A percentile compares a stretch with the other conserved stretches of the same genome.
Conservation (phyloP, 2,888 invertebrate genomes). For the Drosophila robusta region DNA sequence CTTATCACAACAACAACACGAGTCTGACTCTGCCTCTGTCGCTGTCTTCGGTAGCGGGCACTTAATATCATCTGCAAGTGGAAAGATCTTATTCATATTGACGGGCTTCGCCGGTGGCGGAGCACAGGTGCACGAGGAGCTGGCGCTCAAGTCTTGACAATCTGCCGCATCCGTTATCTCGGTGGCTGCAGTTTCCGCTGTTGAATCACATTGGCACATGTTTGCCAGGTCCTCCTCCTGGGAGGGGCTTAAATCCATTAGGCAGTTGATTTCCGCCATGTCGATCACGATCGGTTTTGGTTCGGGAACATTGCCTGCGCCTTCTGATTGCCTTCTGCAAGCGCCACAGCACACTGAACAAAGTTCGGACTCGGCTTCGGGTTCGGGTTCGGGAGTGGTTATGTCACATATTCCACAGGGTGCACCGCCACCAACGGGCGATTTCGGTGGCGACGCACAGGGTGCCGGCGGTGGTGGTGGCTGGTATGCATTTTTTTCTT, state of each 20-base stretch:
- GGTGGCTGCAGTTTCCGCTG: too few relatives aligned
- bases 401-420: not conserved
- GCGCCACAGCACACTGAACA: constrained; percentile 1
- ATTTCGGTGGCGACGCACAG: too few relatives aligned
- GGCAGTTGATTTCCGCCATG: not conserved
- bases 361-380: not conserved
- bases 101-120: not conserved
- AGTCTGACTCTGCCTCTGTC: not conserved
- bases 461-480: too few relatives aligned
- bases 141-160: too few relatives aligned
- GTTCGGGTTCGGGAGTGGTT: not conserved
- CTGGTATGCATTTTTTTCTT: too few relatives aligned
- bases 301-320: not conserved
- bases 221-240: not conserved
- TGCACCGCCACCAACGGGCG: not conserved
- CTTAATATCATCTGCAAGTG: constrained; percentile 6
- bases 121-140: too few relatives aligned
- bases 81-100: constrained; percentile 11
- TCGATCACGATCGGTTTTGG: constrained; percentile 25
- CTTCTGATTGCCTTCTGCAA: not conserved
- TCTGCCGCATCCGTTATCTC: too few relatives aligned
- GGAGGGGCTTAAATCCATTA: constrained; percentile 3
- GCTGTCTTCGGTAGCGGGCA: not conserved
- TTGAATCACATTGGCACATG: not conserved
- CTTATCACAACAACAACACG: constrained; percentile 3